A percentile compares a stretch with the other conserved stretches of the same genome.
Conservation (phyloP, 2,113 vertebrate genomes). For the Tympanuchus pallidicinctus region DNA sequence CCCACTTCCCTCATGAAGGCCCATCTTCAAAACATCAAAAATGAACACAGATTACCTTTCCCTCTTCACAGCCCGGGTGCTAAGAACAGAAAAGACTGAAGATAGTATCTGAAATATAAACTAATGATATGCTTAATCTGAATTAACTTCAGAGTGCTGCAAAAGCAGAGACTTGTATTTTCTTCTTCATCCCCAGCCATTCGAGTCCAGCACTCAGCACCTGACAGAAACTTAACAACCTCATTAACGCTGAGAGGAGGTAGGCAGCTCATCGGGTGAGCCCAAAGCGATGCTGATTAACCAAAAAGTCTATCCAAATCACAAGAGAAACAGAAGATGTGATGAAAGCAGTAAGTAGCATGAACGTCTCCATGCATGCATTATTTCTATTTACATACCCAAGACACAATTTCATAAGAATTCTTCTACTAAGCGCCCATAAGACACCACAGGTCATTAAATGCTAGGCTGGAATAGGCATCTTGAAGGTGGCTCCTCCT, state of each 20-base stretch:
- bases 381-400: not conserved
- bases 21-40: not conserved
- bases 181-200: not conserved
- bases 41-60: not conserved
- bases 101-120: not conserved
- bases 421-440: rapidly evolving
- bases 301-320: not conserved
- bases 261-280: not conserved
- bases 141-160: not conserved
- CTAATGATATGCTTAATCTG: not conserved
- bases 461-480: rapidly evolving
- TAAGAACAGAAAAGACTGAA: not conserved
- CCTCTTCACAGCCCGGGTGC: not conserved
- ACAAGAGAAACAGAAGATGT: not conserved
- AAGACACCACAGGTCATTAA: not conserved
- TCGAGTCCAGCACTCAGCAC: not conserved
- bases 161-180: not conserved
- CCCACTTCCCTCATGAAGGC: not conserved
- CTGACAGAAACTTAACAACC: not conserved
- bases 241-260: not conserved
- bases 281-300: not conserved
- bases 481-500: not conserved
- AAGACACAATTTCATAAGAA: not conserved
- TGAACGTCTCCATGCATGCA: not conserved
- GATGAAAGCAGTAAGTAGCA: not conserved